A percentile compares a stretch with the other conserved stretches of the same genome.
Conservation (phyloP, 2,888 invertebrate species). For the Tholera decimalis region DNA sequence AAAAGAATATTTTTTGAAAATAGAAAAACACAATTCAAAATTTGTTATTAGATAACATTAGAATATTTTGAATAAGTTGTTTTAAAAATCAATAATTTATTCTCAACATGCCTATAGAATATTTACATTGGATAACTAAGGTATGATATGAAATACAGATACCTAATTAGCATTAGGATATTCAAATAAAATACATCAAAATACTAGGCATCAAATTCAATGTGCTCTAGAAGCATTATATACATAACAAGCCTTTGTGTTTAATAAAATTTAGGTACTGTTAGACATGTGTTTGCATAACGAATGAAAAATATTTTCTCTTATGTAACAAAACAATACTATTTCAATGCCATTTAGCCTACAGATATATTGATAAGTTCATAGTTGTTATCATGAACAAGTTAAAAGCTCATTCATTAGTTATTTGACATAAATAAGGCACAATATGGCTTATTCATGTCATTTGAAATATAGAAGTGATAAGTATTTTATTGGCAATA, state of each 20-base stretch:
- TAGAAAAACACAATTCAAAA: background rate
- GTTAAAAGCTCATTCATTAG: conserved; percentile 27
- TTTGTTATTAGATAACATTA: background rate
- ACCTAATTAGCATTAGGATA: too few species aligned
- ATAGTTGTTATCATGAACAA: conserved; percentile 12
- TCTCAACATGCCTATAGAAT: too few species aligned
- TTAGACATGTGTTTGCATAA: background rate
- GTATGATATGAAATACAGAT: too few species aligned
- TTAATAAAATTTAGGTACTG: too few species aligned
- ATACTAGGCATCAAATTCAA: too few species aligned
- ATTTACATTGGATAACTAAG: too few species aligned
- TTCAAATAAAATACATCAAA: too few species aligned
- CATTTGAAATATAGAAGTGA: background rate
- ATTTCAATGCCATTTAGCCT: background rate
- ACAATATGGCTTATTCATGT: background rate
- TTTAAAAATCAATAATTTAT: too few species aligned
- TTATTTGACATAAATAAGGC: background rate
- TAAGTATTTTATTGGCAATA: background rate
- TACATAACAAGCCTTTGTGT: too few species aligned
- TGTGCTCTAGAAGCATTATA: too few species aligned
- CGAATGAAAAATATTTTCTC: background rate
- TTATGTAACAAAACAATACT: conserved; percentile 23
- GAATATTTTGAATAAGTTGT: background rate
- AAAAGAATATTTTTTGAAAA: background rate
- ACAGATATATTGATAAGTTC: background rate